Percentiles rank a stretch among this genome's conserved stretches.
These are phyloP conservation scores for Hippocampus comes DNA, from an alignment of 2,113 vertebrate genomes.

Conservation along the genomic window DNA sequence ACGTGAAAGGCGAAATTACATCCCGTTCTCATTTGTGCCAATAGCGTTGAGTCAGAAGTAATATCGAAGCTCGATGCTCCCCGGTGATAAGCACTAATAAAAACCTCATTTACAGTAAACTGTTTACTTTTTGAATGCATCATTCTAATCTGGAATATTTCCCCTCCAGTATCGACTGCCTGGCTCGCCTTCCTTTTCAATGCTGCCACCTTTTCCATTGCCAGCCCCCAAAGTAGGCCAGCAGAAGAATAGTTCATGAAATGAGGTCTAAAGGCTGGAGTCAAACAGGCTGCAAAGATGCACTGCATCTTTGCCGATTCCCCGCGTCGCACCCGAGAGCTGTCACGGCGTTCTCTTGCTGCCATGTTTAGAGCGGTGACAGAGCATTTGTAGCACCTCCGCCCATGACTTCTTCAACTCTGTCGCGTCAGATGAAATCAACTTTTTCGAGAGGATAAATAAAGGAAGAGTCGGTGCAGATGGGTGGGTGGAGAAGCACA, in stretches of 20 bases:
- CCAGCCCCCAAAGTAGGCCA: slow-evolving; percentile 54
- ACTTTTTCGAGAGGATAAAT: slow-evolving; percentile 34
- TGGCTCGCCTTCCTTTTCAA: slow-evolving; percentile 19
- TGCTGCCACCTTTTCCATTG: slow-evolving; percentile 29
- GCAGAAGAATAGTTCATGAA: slow-evolving; percentile 43
- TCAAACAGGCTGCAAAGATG: slow-evolving; percentile 48
- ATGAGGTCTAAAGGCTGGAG: slow-evolving; percentile 56
- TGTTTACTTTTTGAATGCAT: slow-evolving; percentile 27
- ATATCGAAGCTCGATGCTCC: slow-evolving; percentile 41
- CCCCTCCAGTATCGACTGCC: slow-evolving; percentile 19
- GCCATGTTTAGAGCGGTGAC: slow-evolving; percentile 48
- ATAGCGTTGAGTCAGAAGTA: slow-evolving; percentile 50
- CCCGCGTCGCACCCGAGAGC: slow-evolving; percentile 41
- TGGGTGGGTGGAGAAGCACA: neutral
- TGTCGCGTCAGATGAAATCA: slow-evolving; percentile 58
- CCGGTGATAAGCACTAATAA: slow-evolving; percentile 27
- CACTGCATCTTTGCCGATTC: slow-evolving; percentile 30
- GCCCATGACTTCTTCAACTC: slow-evolving; percentile 51
- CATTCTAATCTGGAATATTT: slow-evolving; percentile 18
- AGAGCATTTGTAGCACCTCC: slow-evolving; percentile 58
- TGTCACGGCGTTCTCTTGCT: slow-evolving; percentile 45
- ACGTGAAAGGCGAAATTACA: slow-evolving; percentile 50
- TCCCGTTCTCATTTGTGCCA: slow-evolving; percentile 23
- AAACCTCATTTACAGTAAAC: slow-evolving; percentile 9
- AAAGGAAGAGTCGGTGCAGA: slow-evolving; percentile 8